These are phyloP conservation scores for Rhabdomys dilectus DNA, from an alignment of 2,113 vertebrate species.

Conservation along the genomic window DNA sequence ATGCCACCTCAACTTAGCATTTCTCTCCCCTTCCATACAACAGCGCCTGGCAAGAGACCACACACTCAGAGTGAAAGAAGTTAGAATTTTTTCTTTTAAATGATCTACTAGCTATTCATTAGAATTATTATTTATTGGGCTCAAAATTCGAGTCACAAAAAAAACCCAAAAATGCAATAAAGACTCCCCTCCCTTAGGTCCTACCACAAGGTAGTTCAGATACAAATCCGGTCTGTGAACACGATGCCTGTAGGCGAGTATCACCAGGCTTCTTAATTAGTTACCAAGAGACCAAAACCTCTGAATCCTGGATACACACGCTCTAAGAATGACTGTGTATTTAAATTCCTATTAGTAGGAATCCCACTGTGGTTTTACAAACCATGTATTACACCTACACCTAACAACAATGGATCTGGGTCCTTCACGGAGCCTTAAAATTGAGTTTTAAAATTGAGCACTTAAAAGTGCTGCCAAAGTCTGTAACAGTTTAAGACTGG, in stretches of 20 bases:
- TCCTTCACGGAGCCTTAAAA: neutral
- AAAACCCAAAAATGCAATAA: neutral
- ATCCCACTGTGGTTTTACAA: slow-evolving; percentile 2
- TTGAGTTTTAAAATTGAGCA: too few species aligned
- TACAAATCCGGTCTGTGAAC: neutral
- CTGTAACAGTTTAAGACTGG: neutral
- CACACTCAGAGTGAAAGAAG: neutral
- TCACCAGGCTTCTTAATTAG: slow-evolving; percentile 21
- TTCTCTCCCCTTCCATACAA: slow-evolving; percentile 3
- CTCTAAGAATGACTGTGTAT: slow-evolving; percentile 15
- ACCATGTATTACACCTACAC: neutral
- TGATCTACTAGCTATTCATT: slow-evolving; percentile 39
- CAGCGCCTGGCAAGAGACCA: slow-evolving; percentile 3
- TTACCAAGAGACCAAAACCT: slow-evolving; percentile 29
- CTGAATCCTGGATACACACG: neutral
- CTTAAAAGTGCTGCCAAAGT: neutral
- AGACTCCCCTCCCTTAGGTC: neutral
- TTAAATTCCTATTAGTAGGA: slow-evolving; percentile 45
- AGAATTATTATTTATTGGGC: neutral
- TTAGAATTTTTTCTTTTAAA: slow-evolving; percentile 16
- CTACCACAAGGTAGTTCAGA: neutral
- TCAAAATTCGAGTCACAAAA: slow-evolving; percentile 16
- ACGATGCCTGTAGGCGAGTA: neutral
- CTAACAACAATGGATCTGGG: neutral
- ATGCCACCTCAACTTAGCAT: neutral